Percentiles rank a stretch among this genome's conserved stretches.
Evolutionary conservation across 2,113 vertebrate species (phyloP).

Genomic region (Ailurus styani): DNA sequence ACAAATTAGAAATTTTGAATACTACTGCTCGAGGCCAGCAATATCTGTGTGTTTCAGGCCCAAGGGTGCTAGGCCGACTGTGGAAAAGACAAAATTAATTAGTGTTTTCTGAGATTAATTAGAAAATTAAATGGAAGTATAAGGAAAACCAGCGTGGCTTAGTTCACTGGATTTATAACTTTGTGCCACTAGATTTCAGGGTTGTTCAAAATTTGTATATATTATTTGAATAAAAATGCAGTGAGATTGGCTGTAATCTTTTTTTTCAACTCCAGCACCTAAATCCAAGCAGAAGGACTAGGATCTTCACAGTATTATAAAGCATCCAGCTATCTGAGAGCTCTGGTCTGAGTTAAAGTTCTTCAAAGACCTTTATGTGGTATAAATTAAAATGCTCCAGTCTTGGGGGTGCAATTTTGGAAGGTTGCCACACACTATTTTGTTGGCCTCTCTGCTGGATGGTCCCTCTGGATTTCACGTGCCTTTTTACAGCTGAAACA

Average conservation of each 20-base stretch:
- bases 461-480: not conserved
- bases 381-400: not conserved
- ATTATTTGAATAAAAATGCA: slow-evolving; percentile 47
- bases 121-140: slow-evolving; percentile 70
- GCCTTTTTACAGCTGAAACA: not conserved
- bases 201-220: slow-evolving; percentile 30
- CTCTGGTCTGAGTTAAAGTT: not conserved
- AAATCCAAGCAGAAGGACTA: not conserved
- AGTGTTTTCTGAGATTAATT: slow-evolving; percentile 72
- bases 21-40: slow-evolving; percentile 28
- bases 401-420: not conserved
- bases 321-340: not conserved
- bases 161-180: slow-evolving; percentile 35
- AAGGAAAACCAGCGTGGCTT: slow-evolving; percentile 64
- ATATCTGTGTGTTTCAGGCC: slow-evolving; percentile 57
- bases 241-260: not conserved
- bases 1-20: slow-evolving; percentile 63
- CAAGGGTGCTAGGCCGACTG: slow-evolving; percentile 51
- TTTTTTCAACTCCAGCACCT: not conserved
- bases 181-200: slow-evolving; percentile 36
- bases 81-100: slow-evolving; percentile 72
- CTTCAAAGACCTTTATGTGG: not conserved
- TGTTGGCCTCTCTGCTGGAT: not conserved
- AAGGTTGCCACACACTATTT: not conserved
- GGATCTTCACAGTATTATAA: not conserved